A percentile compares a stretch with the other conserved stretches of the same genome.
phyloP scores from a whole-genome alignment of 2,113 vertebrate species.

The Tragulus kanchil region DNA sequence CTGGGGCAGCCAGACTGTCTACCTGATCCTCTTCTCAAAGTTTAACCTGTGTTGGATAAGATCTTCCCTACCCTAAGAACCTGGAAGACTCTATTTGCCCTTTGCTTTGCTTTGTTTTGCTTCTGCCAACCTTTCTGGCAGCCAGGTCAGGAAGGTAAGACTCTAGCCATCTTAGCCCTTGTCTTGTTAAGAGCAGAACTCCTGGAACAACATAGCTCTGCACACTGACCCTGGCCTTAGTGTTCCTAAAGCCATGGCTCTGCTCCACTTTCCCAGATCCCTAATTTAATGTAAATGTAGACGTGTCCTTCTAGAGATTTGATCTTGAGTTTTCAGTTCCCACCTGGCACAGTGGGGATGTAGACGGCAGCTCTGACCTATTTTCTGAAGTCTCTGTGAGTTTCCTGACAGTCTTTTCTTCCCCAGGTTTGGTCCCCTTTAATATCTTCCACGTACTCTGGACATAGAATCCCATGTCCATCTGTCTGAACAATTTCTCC shows the following conservation, averaged over 20 bases:
- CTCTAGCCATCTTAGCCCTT: not conserved
- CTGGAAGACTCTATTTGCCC: not conserved
- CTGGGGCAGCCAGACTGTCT: not conserved
- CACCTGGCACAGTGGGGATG: not conserved
- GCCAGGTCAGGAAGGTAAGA: not conserved
- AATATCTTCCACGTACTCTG: not conserved
- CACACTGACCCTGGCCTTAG: not conserved
- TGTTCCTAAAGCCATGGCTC: not conserved
- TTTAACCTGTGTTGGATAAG: not conserved
- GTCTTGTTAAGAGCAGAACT: not conserved
- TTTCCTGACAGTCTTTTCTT: conserved; percentile 4
- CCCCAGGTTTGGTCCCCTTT: not conserved
- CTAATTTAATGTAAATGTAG: not conserved
- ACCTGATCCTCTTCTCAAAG: not conserved
- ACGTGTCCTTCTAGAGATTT: not conserved
- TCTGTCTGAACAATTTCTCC: not conserved
- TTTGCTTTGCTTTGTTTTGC: conserved; percentile 13
- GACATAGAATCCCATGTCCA: not conserved
- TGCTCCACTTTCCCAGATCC: not conserved
- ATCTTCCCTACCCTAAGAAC: not conserved
- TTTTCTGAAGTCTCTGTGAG: not conserved
- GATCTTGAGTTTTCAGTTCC: not conserved
- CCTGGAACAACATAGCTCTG: not conserved
- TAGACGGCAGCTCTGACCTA: not conserved
- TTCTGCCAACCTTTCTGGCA: not conserved